Conservation (phyloP, 2,888 invertebrate genomes). For the Oscheius sp. region DNA sequence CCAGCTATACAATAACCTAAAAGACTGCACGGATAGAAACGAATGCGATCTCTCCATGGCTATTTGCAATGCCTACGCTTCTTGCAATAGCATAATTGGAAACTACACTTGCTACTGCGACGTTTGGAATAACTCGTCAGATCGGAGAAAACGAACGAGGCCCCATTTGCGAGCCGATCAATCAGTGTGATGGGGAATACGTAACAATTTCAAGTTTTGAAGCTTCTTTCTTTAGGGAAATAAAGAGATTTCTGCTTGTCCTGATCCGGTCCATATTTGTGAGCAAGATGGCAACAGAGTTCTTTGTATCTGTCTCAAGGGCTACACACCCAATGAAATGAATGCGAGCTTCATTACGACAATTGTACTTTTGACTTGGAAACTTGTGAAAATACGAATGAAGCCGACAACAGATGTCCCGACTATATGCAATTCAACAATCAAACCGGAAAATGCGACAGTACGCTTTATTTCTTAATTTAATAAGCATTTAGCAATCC, state of each 20-base stretch:
- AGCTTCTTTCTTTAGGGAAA: too few species aligned
- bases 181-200: not conserved
- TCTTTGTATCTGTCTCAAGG: constrained; percentile 59
- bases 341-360: too few species aligned
- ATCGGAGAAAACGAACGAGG: not conserved
- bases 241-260: not conserved
- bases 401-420: too few species aligned
- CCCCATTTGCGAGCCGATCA: constrained; percentile 2
- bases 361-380: too few species aligned
- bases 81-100: constrained; percentile 21
- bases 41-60: constrained; percentile 40
- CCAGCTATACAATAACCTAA: not conserved
- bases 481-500: too few species aligned
- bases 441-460: too few species aligned
- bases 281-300: not conserved
- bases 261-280: not conserved
- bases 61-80: constrained; percentile 1
- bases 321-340: constrained; percentile 55
- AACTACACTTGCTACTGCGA: constrained; percentile 9
- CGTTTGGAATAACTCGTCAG: not conserved
- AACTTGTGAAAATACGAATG: too few species aligned
- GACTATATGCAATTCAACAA: too few species aligned
- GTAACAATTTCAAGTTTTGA: not conserved
- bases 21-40: constrained; percentile 40
- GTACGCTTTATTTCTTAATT: too few species aligned